phyloP scores from a whole-genome alignment of 2,888 invertebrate genomes.

The Idaea aversata region DNA sequence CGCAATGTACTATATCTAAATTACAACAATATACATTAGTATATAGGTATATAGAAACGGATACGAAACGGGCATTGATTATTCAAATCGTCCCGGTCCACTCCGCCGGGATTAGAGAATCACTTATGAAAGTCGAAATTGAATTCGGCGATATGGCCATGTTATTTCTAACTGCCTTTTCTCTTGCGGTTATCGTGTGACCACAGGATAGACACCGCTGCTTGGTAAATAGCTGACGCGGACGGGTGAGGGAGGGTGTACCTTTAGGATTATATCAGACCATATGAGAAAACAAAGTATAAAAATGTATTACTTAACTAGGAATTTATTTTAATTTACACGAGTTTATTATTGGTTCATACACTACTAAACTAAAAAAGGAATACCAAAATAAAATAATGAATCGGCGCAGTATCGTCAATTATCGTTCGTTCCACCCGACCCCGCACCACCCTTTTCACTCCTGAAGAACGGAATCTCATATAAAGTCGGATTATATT shows the following conservation, averaged over 20 bases:
- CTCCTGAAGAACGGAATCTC: neutral
- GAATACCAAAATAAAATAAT: neutral
- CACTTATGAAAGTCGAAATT: conserved; percentile 49
- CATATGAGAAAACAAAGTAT: neutral
- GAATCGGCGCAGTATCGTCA: neutral
- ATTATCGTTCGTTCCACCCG: neutral
- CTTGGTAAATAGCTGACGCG: neutral
- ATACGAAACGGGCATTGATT: conserved; percentile 29
- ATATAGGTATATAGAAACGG: neutral
- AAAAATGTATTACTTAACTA: neutral
- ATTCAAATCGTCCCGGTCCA: conserved; percentile 41
- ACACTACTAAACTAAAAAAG: too few species aligned
- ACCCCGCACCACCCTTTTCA: neutral
- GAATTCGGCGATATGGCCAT: conserved; percentile 33
- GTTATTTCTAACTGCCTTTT: conserved; percentile 26
- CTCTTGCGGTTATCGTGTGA: conserved; percentile 5
- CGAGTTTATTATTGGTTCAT: too few species aligned
- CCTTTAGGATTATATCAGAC: neutral
- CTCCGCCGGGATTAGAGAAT: conserved; percentile 34
- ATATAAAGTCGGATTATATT: neutral
- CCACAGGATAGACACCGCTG: neutral
- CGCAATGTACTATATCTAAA: neutral
- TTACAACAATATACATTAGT: neutral
- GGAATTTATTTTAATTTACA: too few species aligned
- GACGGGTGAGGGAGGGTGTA: conserved; percentile 6